Evolutionary conservation across 2,888 invertebrate species (phyloP).

Genomic region (Didymodactylos carnosus): DNA sequence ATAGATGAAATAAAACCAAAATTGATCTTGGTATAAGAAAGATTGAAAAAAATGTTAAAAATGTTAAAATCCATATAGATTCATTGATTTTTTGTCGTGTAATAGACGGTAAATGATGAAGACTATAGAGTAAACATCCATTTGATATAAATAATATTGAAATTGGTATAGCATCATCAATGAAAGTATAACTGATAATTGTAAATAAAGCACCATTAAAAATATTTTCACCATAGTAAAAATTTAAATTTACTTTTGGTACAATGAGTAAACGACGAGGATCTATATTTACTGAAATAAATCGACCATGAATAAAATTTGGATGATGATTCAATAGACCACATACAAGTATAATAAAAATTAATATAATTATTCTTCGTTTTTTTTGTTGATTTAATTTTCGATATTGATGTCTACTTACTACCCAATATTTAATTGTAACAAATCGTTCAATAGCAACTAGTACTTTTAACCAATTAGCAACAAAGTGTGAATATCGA

Average conservation of each 20-base stretch:
- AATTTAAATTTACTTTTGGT: not conserved
- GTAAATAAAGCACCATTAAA: not conserved
- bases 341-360: not conserved
- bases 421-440: not conserved
- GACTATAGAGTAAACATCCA: not conserved
- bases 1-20: not conserved
- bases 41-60: not conserved
- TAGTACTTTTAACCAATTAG: not conserved
- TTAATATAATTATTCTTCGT: not conserved
- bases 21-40: not conserved
- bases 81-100: not conserved
- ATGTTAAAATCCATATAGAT: not conserved
- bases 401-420: not conserved
- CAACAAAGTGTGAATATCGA: not conserved
- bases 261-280: not conserved
- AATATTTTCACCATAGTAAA: not conserved
- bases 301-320: not conserved
- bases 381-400: not conserved
- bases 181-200: not conserved
- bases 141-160: not conserved
- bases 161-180: not conserved
- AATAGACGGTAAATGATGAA: not conserved
- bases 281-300: not conserved
- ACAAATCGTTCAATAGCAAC: not conserved
- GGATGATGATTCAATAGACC: not conserved